These are phyloP conservation scores for Carpatolechia fugitivella DNA, from an alignment of 2,888 invertebrate genomes.

Conservation along the genomic window DNA sequence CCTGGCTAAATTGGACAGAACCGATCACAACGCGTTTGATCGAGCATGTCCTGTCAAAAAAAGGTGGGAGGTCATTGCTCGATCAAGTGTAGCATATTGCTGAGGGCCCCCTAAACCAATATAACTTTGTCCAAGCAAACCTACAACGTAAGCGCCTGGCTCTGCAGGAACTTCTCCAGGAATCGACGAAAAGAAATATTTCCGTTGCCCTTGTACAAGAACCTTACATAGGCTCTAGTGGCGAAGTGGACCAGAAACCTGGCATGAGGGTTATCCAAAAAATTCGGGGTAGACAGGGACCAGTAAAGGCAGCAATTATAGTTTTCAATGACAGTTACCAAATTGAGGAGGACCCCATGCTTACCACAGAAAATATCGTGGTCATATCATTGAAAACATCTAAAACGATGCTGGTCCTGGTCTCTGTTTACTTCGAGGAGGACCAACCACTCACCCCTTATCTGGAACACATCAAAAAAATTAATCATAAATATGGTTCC, in stretches of 20 bases:
- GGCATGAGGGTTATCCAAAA: constrained; percentile 8
- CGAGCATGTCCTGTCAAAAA: neutral
- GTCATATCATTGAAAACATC: neutral
- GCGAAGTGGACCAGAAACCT: neutral
- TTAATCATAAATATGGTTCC: neutral
- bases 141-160: constrained; percentile 14
- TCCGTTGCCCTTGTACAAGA: constrained; percentile 17
- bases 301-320: constrained; percentile 16
- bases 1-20: neutral
- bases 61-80: neutral
- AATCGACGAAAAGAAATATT: neutral
- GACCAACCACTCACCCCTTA: constrained; percentile 12
- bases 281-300: neutral
- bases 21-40: constrained; percentile 11
- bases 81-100: constrained; percentile 11
- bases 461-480: neutral
- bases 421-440: constrained; percentile 14
- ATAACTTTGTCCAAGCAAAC: constrained; percentile 12
- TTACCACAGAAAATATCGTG: neutral
- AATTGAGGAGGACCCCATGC: constrained; percentile 4
- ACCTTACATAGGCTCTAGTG: constrained; percentile 16
- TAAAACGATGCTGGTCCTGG: neutral
- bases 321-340: constrained; percentile 12
- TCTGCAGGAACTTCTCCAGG: constrained; percentile 6
- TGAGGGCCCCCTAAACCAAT: neutral